Percentiles rank a stretch among this genome's conserved stretches.
phyloP scores from a whole-genome alignment of 2,888 invertebrate genomes.

The Tubulanus polymorphus region DNA sequence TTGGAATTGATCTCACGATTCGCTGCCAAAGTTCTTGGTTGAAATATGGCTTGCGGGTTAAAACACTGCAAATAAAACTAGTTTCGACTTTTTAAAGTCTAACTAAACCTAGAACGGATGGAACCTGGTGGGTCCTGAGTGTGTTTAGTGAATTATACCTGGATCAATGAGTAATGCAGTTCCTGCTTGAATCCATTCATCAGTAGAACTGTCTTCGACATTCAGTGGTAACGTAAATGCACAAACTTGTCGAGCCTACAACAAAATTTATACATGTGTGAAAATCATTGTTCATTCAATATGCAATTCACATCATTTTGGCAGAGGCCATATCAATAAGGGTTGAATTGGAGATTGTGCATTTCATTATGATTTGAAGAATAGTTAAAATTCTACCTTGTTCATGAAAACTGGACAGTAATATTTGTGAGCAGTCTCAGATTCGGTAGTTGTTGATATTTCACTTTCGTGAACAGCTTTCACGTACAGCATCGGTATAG shows the following conservation, averaged over 20 bases:
- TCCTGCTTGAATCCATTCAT: conserved; percentile 34
- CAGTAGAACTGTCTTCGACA: conserved; percentile 26
- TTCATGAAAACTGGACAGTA: conserved; percentile 47
- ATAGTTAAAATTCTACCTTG: conserved; percentile 23
- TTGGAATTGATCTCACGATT: too few relatives aligned
- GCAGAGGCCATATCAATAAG: background rate
- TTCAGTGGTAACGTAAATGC: conserved; percentile 32
- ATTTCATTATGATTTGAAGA: background rate
- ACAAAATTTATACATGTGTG: too few relatives aligned
- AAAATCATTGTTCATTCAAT: too few relatives aligned
- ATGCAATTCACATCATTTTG: too few relatives aligned
- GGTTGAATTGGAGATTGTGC: too few relatives aligned
- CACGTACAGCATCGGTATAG: conserved; percentile 33
- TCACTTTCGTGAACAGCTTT: conserved; percentile 28
- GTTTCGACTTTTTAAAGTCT: background rate
- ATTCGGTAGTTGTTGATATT: background rate
- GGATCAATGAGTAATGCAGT: conserved; percentile 41
- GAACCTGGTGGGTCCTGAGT: too few relatives aligned
- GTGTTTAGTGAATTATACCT: too few relatives aligned
- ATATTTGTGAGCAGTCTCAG: conserved; percentile 19
- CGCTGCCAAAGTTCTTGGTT: too few relatives aligned
- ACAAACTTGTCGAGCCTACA: conserved; percentile 41
- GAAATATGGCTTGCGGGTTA: background rate
- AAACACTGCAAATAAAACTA: too few relatives aligned
- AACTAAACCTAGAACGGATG: too few relatives aligned